phyloP scores from a whole-genome alignment of 2,888 invertebrate species.

The Drosophila mettleri region DNA sequence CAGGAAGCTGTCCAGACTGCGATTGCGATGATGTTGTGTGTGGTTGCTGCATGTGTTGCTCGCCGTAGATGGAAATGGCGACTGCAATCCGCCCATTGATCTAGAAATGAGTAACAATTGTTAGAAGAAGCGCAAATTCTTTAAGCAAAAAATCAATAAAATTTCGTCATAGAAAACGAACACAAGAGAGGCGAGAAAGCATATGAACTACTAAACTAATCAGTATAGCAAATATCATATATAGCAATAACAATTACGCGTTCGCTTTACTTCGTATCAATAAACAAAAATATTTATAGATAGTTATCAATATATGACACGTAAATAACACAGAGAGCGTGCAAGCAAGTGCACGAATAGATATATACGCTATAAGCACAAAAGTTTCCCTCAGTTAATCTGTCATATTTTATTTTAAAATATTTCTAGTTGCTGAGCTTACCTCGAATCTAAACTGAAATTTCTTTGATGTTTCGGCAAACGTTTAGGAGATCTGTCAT shows the following conservation, averaged over 20 bases:
- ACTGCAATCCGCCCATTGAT: conserved; percentile 85
- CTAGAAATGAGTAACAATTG: conserved; percentile 64
- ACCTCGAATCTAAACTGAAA: conserved; percentile 95
- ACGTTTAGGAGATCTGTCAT: conserved; percentile 78
- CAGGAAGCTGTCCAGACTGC: conserved; percentile 94
- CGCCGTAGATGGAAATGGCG: conserved; percentile 84
- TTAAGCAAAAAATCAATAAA: conserved; percentile 56
- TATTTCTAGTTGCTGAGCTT: too few species aligned
- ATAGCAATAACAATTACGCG: not conserved
- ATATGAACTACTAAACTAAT: conserved; percentile 31
- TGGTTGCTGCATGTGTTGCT: conserved; percentile 85
- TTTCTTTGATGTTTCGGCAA: conserved; percentile 91
- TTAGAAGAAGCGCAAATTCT: not conserved
- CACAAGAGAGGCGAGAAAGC: not conserved
- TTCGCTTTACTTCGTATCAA: not conserved
- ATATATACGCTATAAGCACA: conserved; percentile 3
- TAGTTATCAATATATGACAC: conserved; percentile 46
- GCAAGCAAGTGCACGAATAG: conserved; percentile 6
- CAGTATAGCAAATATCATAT: not conserved
- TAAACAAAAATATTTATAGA: not conserved
- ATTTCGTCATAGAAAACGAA: conserved; percentile 33
- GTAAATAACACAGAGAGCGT: conserved; percentile 29
- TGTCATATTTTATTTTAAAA: too few species aligned
- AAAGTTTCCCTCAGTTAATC: conserved; percentile 15
- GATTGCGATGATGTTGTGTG: conserved; percentile 93